Evolutionary conservation across 2,113 vertebrate species (phyloP).

Genomic region (Emberiza fucata): DNA sequence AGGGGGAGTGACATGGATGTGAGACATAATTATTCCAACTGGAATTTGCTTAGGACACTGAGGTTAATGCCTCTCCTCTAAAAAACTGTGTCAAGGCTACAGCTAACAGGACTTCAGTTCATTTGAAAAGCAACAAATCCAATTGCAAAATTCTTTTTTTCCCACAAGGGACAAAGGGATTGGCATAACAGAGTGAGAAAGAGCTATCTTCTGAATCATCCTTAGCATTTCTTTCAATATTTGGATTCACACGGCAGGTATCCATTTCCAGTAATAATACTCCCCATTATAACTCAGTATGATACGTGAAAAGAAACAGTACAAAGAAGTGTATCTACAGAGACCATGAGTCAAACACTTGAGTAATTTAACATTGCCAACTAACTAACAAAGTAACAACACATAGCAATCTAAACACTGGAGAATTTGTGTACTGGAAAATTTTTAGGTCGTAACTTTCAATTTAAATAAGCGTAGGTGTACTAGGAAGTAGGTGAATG

Average conservation of each 20-base stretch:
- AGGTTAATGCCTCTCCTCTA: constrained; percentile 12
- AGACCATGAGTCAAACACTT: neutral
- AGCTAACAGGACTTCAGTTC: neutral
- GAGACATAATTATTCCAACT: constrained; percentile 26
- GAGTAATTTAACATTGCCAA: neutral
- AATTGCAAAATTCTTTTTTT: neutral
- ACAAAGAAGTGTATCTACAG: neutral
- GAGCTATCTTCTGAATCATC: neutral
- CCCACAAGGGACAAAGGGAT: neutral
- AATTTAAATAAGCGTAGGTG: neutral
- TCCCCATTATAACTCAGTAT: neutral
- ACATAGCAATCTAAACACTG: neutral
- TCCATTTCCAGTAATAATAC: neutral
- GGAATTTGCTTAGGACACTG: constrained; percentile 15
- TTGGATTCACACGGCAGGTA: neutral
- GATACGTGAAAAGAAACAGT: neutral
- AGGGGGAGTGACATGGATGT: neutral
- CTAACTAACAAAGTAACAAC: neutral
- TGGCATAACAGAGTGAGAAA: neutral
- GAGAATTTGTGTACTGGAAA: neutral
- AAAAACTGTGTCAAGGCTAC: neutral
- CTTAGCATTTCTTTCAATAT: neutral
- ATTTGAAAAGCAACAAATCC: neutral
- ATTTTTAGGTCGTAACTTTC: neutral
- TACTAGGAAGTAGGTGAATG: neutral